Evolutionary conservation across 2,797 vertebrate species (phyloP), one percentile per base, ranked within the genome.

Genomic region (Macroramphosus scolopax): DNA sequence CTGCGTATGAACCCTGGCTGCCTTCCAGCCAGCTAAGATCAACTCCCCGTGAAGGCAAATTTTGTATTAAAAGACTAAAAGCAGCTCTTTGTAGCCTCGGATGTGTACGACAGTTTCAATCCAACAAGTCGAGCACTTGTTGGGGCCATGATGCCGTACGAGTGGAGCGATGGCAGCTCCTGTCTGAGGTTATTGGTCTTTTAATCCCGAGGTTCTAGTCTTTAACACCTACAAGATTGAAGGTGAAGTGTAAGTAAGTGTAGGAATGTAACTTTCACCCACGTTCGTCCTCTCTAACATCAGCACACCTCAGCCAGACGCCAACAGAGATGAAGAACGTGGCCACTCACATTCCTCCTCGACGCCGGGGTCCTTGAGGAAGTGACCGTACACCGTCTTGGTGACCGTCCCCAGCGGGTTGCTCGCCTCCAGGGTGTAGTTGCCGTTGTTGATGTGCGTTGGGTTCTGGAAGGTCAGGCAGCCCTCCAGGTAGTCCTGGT

Each of bases 381-480:
- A 99, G 77, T 96, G 94, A 37, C 93, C 96, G 0, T 89, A 92
- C 68, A 99, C 92, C 0, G 94, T 95, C 87, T 95, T 94, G 52
- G 88, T 92, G 82, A 91, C 92, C 0, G 89, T 89, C 50, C 95
- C 97, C 56, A 98, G 76, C 1, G 87, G 69, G 82, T 99, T 99
- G 65, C 88, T 92, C 47, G 94, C 96, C 65, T 95, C 89, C 24
- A 99, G 89, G 0, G 97, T 99, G 81, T 98, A 99, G 90, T 99
- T 96, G 67, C 97, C 97, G 0, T 99, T 99, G 86, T 99, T 92
- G 69, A 94, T 91, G 83, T 99, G 96, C 0, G 97, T 98, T 18
- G 97, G 96, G 75, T 96, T 95, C 80, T 94, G 92, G 82, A 99
- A 95, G 54, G 89, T 94, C 74, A 99, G 88, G 42, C 97, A 99